These are phyloP conservation scores for Chouioia cunea DNA, from an alignment of 2,888 invertebrate genomes.

Conservation along the genomic window DNA sequence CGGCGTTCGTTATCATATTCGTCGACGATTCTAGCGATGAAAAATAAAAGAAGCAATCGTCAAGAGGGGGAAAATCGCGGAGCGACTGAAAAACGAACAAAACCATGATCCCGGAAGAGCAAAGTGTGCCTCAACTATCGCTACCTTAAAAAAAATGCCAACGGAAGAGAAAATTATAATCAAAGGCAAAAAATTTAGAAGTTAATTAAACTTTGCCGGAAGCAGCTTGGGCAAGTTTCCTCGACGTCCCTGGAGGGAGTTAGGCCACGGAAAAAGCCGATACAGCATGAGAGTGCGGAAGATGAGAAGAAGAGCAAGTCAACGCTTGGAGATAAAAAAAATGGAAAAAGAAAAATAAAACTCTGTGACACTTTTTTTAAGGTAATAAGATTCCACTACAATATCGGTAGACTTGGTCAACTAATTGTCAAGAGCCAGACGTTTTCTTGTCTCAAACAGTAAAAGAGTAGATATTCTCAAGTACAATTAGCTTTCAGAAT, in stretches of 20 bases:
- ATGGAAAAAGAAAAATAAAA: background rate
- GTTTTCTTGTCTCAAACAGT: too few species aligned
- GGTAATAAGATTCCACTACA: slow-evolving; percentile 23
- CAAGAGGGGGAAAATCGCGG: too few species aligned
- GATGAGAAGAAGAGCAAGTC: slow-evolving; percentile 9
- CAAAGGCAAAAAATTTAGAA: slow-evolving; percentile 50
- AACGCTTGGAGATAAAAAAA: background rate
- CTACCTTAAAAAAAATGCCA: background rate
- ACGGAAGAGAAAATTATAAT: slow-evolving; percentile 48
- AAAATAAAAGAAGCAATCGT: too few species aligned
- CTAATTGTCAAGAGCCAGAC: slow-evolving; percentile 19
- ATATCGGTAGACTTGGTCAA: slow-evolving; percentile 10
- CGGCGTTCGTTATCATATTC: too few species aligned
- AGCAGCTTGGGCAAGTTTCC: slow-evolving; percentile 32
- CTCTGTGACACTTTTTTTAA: background rate
- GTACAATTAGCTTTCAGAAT: slow-evolving; percentile 21
- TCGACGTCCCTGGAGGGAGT: slow-evolving; percentile 25
- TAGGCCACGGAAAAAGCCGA: slow-evolving; percentile 45
- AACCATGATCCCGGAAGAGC: too few species aligned
- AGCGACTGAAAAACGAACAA: too few species aligned
- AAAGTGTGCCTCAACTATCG: too few species aligned
- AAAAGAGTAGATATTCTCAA: too few species aligned
- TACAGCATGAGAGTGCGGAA: slow-evolving; percentile 30
- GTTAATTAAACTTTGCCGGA: slow-evolving; percentile 50
- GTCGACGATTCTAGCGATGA: too few species aligned